Base-by-base conservation (phyloP, 2,888 invertebrate genomes). In the Cerastis rubricosa region DNA sequence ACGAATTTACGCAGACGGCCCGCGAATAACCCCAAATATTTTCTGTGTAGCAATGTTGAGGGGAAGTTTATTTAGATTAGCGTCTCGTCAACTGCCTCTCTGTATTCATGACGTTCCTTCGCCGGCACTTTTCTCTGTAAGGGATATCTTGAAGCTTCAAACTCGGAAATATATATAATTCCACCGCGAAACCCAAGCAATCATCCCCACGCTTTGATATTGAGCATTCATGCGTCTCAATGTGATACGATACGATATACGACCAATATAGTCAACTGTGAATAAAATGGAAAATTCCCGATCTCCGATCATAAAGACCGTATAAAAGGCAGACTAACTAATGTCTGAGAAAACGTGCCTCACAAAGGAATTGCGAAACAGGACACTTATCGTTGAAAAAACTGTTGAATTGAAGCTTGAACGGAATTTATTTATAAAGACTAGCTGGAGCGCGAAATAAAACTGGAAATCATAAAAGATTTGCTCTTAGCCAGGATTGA, bases 51-150 rank as follows among this genome's bases (percentile, higher is more conserved):
- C 90, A 91, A 91, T 91, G 88, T 90, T 83, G 84, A 82, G 87
- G 88, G 81, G 81, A 89, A 87, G 89, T 92, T 92, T 93, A 93
- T 93, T 93, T 92, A 92, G 92, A 93, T 94, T 93, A 93, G 89
- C 89, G 89, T 84, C 89, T 90, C 90, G 88, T 90, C 89, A 90
- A 89, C 81, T 84, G 83, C 79, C 89, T 89, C 87, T 93, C 87
- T 90, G 91, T 93, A 93, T 93, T 93, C 93, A 93, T 93, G 91
- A 89, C 88, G 85, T 88, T 88, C 85, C 87, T 84, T 85, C 81
- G 75, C 84, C 83, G 86, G 83, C 88, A 92, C 88, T 89, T 90
- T 89, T 89, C 82, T 87, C 82, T 84, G 83, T 84, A 85, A 76
- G 76, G 74, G 73, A 88, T 90, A 88, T 87, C 88, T 90, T 83